phyloP scores from a whole-genome alignment of 2,888 invertebrate genomes.

The Glyphotaelius pellucidus region DNA sequence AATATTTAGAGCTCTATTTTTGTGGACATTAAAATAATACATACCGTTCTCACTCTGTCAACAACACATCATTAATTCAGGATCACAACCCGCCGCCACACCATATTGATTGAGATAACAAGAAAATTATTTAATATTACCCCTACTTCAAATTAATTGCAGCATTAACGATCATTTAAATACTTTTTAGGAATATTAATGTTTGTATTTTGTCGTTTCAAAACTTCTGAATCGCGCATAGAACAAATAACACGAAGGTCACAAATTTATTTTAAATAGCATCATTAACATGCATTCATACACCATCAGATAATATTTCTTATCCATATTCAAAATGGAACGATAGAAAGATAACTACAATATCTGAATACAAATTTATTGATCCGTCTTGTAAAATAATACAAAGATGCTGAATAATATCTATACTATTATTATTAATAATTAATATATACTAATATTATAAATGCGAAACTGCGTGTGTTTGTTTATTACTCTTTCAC shows the following conservation, averaged over 20 bases:
- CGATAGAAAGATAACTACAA: not conserved
- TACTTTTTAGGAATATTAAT: too few species aligned
- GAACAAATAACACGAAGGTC: not conserved
- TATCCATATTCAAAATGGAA: not conserved
- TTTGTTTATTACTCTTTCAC: too few species aligned
- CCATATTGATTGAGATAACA: not conserved
- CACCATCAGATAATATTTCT: not conserved
- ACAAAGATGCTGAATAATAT: not conserved
- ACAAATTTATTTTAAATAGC: not conserved
- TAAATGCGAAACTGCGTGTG: too few species aligned
- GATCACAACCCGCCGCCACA: not conserved
- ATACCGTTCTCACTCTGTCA: too few species aligned
- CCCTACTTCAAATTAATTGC: not conserved
- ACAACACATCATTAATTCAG: not conserved
- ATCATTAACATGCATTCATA: not conserved
- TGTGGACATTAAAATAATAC: too few species aligned
- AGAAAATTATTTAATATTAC: not conserved
- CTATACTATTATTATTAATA: too few species aligned
- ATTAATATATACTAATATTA: too few species aligned
- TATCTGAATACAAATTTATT: not conserved
- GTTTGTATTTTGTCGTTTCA: too few species aligned
- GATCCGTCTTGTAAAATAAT: not conserved
- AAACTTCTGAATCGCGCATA: not conserved
- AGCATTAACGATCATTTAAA: too few species aligned
- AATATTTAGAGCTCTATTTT: too few species aligned